These are phyloP conservation scores for Drosophila virilis DNA, from an alignment of 1,140 invertebrate genomes.

Conservation along the genomic window DNA sequence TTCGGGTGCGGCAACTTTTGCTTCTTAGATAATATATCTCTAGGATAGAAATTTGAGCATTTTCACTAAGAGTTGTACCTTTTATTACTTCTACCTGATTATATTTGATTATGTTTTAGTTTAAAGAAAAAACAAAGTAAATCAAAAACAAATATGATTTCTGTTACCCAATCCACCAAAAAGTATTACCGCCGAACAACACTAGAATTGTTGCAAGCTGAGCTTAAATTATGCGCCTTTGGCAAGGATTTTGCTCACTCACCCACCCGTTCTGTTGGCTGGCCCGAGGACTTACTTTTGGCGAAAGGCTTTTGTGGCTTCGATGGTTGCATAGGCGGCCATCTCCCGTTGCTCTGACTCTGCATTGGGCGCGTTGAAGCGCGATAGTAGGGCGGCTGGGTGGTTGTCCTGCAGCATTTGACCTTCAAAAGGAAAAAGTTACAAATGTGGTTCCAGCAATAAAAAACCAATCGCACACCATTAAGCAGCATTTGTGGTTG, in stretches of 20 bases:
- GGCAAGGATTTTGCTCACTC: slow-evolving; percentile 55
- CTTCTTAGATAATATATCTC: too few species aligned
- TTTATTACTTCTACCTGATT: too few species aligned
- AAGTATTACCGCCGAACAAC: too few species aligned
- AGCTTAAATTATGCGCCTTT: slow-evolving; percentile 44
- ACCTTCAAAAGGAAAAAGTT: slow-evolving; percentile 48
- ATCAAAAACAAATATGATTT: too few species aligned
- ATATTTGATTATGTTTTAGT: too few species aligned
- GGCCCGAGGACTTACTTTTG: slow-evolving; percentile 78
- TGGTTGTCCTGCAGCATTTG: slow-evolving; percentile 78
- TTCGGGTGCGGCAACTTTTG: slow-evolving; percentile 12
- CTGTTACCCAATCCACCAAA: too few species aligned
- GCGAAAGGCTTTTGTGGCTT: slow-evolving; percentile 79
- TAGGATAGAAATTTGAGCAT: too few species aligned
- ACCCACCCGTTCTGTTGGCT: neutral
- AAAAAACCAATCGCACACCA: slow-evolving; percentile 61
- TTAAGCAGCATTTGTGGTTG: slow-evolving; percentile 81
- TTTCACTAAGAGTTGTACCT: too few species aligned
- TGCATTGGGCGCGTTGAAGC: slow-evolving; percentile 75
- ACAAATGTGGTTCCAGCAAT: slow-evolving; percentile 13
- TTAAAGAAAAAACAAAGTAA: too few species aligned
- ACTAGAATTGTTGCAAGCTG: too few species aligned
- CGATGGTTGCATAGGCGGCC: slow-evolving; percentile 81
- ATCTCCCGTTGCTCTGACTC: slow-evolving; percentile 69
- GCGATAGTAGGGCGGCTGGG: slow-evolving; percentile 77